These are phyloP conservation scores for Parelbella ahira DNA, from an alignment of 2,888 invertebrate genomes.

Conservation along the genomic window DNA sequence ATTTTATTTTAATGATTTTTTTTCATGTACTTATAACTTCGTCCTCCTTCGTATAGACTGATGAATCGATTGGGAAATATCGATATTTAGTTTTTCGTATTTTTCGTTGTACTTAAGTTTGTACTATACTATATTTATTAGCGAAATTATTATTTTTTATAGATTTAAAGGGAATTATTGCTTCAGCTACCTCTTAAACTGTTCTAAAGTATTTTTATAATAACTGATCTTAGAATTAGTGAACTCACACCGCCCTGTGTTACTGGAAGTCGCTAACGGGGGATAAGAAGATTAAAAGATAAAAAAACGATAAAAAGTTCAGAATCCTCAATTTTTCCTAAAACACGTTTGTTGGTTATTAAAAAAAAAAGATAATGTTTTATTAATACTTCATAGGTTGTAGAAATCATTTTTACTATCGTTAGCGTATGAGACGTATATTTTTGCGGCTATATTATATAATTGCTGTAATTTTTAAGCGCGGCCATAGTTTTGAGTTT, in stretches of 20 bases:
- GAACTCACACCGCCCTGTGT: slow-evolving; percentile 43
- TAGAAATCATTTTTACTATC: slow-evolving; percentile 41
- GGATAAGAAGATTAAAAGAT: slow-evolving; percentile 48
- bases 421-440: slow-evolving; percentile 50
- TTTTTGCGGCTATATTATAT: slow-evolving; percentile 67
- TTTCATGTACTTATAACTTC: slow-evolving; percentile 36
- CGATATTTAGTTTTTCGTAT: no score
- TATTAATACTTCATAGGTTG: slow-evolving; percentile 51
- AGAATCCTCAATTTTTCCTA: slow-evolving; percentile 58
- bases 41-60: slow-evolving; percentile 31
- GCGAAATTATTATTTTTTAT: slow-evolving; percentile 43
- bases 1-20: slow-evolving; percentile 31
- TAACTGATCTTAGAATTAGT: slow-evolving; percentile 44
- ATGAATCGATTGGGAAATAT: no score
- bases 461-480: slow-evolving; percentile 51
- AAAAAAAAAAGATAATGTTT: slow-evolving; percentile 38
- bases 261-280: slow-evolving; percentile 50
- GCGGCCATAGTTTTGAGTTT: slow-evolving; percentile 66
- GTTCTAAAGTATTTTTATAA: slow-evolving; percentile 73
- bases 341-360: slow-evolving; percentile 50
- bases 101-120: slow-evolving; percentile 69
- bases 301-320: slow-evolving; percentile 33
- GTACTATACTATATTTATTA: slow-evolving; percentile 46
- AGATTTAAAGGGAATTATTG: slow-evolving; percentile 43
- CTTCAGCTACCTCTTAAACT: slow-evolving; percentile 72